Percentiles rank a stretch among this genome's conserved stretches.
Conservation (phyloP, 2,888 invertebrate species). For the Liodrosophila aerea region DNA sequence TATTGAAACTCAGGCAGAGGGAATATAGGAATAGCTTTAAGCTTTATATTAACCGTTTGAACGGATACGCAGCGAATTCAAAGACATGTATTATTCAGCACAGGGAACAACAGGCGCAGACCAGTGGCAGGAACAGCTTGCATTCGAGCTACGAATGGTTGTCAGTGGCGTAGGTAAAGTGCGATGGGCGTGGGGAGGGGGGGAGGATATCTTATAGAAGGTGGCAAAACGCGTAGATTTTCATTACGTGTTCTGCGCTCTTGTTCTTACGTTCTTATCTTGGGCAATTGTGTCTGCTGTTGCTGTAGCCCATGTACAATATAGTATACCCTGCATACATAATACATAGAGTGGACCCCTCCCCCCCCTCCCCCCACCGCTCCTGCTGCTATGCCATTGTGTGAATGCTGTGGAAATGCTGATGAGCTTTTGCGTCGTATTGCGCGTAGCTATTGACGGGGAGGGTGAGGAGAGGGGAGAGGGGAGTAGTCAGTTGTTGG, state of each 20-base stretch:
- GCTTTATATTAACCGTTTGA: neutral
- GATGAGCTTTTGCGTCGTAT: slow-evolving; percentile 45
- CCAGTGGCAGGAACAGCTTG: slow-evolving; percentile 15
- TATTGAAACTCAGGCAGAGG: too few species aligned
- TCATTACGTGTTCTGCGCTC: slow-evolving; percentile 42
- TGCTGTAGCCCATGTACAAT: slow-evolving; percentile 15
- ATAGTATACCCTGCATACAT: neutral
- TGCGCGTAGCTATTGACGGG: too few species aligned
- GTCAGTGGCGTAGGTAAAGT: neutral
- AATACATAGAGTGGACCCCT: neutral
- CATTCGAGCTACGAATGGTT: slow-evolving; percentile 11
- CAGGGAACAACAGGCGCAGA: too few species aligned
- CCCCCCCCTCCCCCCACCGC: neutral
- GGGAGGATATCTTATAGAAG: neutral
- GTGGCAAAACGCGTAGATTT: slow-evolving; percentile 26
- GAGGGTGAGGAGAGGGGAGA: too few species aligned
- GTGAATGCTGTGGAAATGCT: slow-evolving; percentile 41
- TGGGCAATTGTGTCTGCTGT: slow-evolving; percentile 3
- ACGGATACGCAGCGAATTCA: neutral
- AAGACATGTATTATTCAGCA: slow-evolving; percentile 23
- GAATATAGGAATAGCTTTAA: too few species aligned
- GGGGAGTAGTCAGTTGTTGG: slow-evolving; percentile 32
- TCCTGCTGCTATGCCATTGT: slow-evolving; percentile 7
- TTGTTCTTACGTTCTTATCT: slow-evolving; percentile 29
- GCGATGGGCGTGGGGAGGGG: neutral